Percentiles rank a stretch among this genome's conserved stretches.
phyloP scores from a whole-genome alignment of 2,113 vertebrate genomes.

The Paedocypris sp. region DNA sequence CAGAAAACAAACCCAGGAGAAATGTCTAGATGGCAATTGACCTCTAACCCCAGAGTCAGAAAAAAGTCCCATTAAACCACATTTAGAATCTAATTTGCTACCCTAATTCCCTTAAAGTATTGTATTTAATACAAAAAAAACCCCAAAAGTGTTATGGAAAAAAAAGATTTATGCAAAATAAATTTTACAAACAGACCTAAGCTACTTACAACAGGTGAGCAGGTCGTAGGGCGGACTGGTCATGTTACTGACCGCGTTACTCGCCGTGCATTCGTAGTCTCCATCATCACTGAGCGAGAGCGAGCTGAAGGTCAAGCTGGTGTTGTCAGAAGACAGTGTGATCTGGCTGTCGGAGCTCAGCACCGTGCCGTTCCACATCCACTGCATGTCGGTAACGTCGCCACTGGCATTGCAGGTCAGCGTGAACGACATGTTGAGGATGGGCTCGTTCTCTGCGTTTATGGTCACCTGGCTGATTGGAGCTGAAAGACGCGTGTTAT shows the following conservation, averaged over 20 bases:
- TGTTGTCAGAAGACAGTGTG: slow-evolving; percentile 16
- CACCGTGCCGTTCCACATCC: slow-evolving; percentile 29
- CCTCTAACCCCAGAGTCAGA: too few species aligned
- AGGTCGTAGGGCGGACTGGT: slow-evolving; percentile 31
- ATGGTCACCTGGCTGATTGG: background rate
- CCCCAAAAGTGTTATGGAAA: too few species aligned
- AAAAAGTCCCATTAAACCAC: too few species aligned
- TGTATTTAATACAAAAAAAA: too few species aligned
- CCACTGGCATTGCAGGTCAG: slow-evolving; percentile 42
- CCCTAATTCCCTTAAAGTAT: too few species aligned
- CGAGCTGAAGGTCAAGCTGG: slow-evolving; percentile 1
- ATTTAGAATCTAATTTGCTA: too few species aligned
- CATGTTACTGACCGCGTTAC: slow-evolving; percentile 18
- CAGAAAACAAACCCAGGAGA: too few species aligned
- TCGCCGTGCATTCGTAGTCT: slow-evolving; percentile 33
- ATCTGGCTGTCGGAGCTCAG: slow-evolving; percentile 1
- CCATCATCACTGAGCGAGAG: slow-evolving; percentile 24
- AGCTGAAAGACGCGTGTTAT: too few species aligned
- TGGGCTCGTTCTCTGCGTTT: slow-evolving; percentile 2
- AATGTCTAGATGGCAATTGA: too few species aligned
- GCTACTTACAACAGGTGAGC: slow-evolving; percentile 52
- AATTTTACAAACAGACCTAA: background rate
- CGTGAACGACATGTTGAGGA: slow-evolving; percentile 28
- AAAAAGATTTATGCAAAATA: too few species aligned
- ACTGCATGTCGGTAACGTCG: slow-evolving; percentile 27